These are phyloP conservation scores for Xiphorhynchus erythropygius DNA, from an alignment of 2,797 vertebrate genomes.

Conservation along the genomic window DNA sequence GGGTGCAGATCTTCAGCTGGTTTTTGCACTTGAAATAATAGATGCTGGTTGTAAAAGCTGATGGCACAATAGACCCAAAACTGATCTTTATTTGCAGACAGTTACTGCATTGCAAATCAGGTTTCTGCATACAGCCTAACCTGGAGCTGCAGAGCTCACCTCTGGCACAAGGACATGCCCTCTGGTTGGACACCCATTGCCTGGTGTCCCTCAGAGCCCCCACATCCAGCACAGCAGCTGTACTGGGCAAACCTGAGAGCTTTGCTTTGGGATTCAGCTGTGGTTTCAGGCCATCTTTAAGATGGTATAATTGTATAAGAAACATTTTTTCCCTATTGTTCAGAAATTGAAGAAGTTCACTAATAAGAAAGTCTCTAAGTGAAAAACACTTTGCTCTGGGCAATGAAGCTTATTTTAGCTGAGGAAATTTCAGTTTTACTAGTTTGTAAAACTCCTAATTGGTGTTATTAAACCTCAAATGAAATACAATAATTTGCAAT, in stretches of 20 bases:
- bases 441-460: constrained; percentile 40
- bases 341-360: background rate
- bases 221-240: rapidly evolving
- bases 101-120: background rate
- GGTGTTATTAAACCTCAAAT: constrained; percentile 4
- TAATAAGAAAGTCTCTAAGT: background rate
- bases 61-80: background rate
- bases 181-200: rapidly evolving
- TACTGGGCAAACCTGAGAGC: background rate
- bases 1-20: background rate
- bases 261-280: background rate
- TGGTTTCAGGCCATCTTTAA: background rate
- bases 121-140: background rate
- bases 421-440: constrained; percentile 10
- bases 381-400: constrained; percentile 10
- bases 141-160: background rate
- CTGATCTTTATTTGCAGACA: background rate
- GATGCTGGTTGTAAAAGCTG: background rate
- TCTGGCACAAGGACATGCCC: rapidly evolving
- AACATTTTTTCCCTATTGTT: background rate
- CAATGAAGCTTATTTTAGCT: constrained; percentile 11
- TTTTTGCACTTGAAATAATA: background rate
- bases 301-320: background rate
- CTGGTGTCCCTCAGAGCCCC: background rate
- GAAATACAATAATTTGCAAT: constrained; percentile 1